Base-by-base conservation (phyloP, 2,888 invertebrate species). In the Liopterus haemorrhoidalis region DNA sequence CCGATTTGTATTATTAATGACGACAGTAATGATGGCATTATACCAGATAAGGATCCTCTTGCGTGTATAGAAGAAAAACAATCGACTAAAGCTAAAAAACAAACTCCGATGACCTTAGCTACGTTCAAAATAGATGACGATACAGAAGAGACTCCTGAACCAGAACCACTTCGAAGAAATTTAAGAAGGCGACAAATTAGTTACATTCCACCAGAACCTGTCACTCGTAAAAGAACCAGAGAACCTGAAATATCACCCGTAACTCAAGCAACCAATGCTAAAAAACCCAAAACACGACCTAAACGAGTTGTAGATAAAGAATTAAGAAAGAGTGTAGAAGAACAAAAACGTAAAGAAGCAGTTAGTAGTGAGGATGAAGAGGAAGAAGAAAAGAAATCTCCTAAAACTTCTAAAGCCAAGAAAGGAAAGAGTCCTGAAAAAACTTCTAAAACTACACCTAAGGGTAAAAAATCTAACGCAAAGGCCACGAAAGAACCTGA, bases 361-460 rank as follows among this genome's bases (percentile, higher is more conserved):
- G 67, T 74, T 59, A 70, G 76, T 57, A 56, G 60, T 49, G 72
- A 70, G 59, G 69, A 71, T 49, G 72, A 76, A 50, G 45, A 59
- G 57, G 24, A 53, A 55, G 8, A 61, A 58, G 58, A 36, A 18
- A 28, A 5, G 12, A 11, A 28, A 11, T 5, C 28, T 21, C n/a
- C n/a, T n/a, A n/a, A n/a, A n/a, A n/a, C n/a, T n/a, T n/a, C n/a
- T n/a, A n/a, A n/a, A n/a, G n/a, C n/a, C n/a, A n/a, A n/a, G n/a
- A 37, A 28, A 45, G 25, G 31, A 38, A 25, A 40, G 37, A 30
- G 41, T 15, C 25, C 5, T 19, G 33, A 21, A 2, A 27, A 39
- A 5, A 18, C 44, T 30, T 11, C 31, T 21, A 24, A 31, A 24
- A 36, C 45, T 41, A 5, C 44, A 42, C 25, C 8, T 35, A 53